phyloP scores from a whole-genome alignment of 2,113 vertebrate genomes.

The Dendropsophus ebraccatus region DNA sequence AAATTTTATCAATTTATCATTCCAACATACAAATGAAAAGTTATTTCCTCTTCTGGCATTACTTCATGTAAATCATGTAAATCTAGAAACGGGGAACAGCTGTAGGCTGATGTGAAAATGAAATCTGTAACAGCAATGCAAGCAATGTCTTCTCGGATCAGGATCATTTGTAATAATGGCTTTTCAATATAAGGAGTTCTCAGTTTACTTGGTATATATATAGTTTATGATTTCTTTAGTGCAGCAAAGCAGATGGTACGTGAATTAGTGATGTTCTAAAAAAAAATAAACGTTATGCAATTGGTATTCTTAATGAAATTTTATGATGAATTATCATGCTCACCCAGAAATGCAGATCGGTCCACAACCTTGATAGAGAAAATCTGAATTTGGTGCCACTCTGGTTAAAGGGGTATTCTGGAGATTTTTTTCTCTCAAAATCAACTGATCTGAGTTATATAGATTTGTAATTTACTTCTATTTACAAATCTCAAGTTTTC shows the following conservation, averaged over 20 bases:
- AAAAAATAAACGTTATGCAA: not conserved
- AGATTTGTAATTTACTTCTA: too few species aligned
- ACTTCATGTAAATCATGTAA: constrained; percentile 6
- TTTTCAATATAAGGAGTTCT: constrained; percentile 9
- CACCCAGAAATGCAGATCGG: not conserved
- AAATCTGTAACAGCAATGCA: constrained; percentile 6
- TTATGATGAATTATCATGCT: not conserved
- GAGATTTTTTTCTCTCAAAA: too few species aligned
- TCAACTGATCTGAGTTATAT: too few species aligned
- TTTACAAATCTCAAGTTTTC: too few species aligned
- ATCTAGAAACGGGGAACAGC: not conserved
- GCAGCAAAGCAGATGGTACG: not conserved
- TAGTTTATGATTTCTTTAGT: not conserved
- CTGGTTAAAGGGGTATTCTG: too few species aligned
- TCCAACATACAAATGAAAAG: not conserved
- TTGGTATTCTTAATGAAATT: not conserved
- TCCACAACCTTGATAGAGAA: too few species aligned
- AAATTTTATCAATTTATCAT: constrained; percentile 15
- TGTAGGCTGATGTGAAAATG: constrained; percentile 20
- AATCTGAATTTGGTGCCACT: too few species aligned
- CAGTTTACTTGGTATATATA: not conserved
- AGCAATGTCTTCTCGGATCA: not conserved
- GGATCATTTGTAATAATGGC: constrained; percentile 1
- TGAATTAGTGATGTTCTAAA: not conserved
- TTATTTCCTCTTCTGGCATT: not conserved